phyloP scores from a whole-genome alignment of 2,888 invertebrate genomes.

The Cosmia pyralina region DNA sequence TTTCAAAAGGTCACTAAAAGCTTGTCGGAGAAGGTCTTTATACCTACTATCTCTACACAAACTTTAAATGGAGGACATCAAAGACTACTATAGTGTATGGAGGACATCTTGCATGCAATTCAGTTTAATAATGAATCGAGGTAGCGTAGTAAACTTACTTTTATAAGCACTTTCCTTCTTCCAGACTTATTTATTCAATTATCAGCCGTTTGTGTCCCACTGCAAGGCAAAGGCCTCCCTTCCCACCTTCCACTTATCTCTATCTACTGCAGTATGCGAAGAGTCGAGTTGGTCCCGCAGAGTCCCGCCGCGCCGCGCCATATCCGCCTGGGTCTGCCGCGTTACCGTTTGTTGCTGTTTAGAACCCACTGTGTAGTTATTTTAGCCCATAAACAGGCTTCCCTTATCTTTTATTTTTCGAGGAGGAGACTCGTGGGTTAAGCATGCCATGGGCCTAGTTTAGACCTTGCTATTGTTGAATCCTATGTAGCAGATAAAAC shows the following conservation, averaged over 20 bases:
- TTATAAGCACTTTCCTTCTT: not conserved
- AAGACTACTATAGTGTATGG: too few relatives aligned
- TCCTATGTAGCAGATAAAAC: not conserved
- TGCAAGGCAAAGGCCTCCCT: too few relatives aligned
- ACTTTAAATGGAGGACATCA: not conserved
- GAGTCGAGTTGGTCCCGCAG: not conserved
- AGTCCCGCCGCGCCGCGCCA: too few relatives aligned
- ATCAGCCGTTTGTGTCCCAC: not conserved
- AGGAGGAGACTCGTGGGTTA: too few relatives aligned
- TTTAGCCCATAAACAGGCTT: not conserved
- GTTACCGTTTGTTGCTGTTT: not conserved
- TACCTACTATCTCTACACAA: not conserved
- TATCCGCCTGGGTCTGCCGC: not conserved
- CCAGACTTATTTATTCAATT: not conserved
- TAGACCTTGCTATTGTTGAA: conserved; percentile 2
- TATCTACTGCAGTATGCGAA: too few relatives aligned
- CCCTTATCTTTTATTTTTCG: not conserved
- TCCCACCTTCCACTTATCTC: not conserved
- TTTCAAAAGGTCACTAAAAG: not conserved
- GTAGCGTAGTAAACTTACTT: not conserved
- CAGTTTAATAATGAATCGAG: not conserved
- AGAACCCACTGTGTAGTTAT: not conserved
- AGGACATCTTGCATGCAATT: not conserved
- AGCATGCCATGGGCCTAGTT: not conserved
- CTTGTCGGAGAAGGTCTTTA: not conserved